Evolutionary conservation across 2,888 invertebrate genomes (phyloP), one percentile per base, ranked within the genome.

Genomic region (Sinohyriopsis cumingii): DNA sequence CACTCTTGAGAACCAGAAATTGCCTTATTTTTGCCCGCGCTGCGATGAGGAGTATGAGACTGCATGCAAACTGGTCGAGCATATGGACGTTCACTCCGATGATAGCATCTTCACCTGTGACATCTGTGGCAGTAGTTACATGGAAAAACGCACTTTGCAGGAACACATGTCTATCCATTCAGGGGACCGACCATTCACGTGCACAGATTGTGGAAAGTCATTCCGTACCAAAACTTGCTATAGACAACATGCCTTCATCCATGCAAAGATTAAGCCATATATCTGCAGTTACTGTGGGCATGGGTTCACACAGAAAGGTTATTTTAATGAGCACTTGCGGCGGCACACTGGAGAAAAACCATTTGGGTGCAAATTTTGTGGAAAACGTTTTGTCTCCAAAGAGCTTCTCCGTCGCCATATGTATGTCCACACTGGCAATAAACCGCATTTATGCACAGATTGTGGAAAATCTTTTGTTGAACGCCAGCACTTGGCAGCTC

Each of bases 241-340:
- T 5, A 59, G 69, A 45, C 77, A 77, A 56, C 77, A 77, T 63
- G 65, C 63, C 7, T 71, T 60, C 25, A 67, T 77, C 19, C 77
- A 77, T 66, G 67, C 73, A 33, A 62, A 68, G 24, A 67, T 69
- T 5, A 77, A 77, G 53, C 77, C 77, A n/a, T 77, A 67, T 55
- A 69, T 71, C 18, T 77, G 77, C 54, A 69, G 67, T 7, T 71
- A 72, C 55, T 77, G 77, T 65, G 77, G 77, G 5, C 77, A 77
- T 64, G 77, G 77, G 2, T 77, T 77, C 59, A 73, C 77, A 22
- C 77, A 77, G 63, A 71, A 71, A 62, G 77, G 77, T 3, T 75
- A 74, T 56, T 77, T 71, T 62, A 59, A 69, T 9, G 75, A 75
- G 45, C 77, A 77, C 62, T 67, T 77, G 2, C 53, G 77, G 53